phyloP scores from a whole-genome alignment of 2,797 vertebrate genomes.

The Myotis pilosus region DNA sequence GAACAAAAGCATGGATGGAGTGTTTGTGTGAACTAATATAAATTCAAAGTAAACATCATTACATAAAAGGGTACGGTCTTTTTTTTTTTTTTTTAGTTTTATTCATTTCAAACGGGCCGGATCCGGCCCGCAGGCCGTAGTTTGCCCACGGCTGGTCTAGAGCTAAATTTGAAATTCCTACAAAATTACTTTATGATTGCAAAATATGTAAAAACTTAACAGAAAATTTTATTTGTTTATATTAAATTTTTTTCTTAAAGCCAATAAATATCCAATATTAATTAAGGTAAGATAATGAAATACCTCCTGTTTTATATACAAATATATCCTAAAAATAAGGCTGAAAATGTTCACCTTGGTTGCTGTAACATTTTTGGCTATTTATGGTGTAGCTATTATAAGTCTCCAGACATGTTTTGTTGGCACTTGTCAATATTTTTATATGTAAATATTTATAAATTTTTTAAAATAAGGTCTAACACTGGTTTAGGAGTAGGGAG shows the following conservation, averaged over 20 bases:
- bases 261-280: background rate
- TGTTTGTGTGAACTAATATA: too few species aligned
- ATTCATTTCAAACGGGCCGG: too few species aligned
- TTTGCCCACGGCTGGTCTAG: too few species aligned
- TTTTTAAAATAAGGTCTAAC: background rate
- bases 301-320: background rate
- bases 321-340: background rate
- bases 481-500: background rate
- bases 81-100: too few species aligned
- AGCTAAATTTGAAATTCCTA: slow-evolving; percentile 28
- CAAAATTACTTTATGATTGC: slow-evolving; percentile 9
- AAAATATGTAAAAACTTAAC: slow-evolving; percentile 19
- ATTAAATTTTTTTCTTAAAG: background rate
- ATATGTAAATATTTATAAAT: background rate
- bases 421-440: background rate
- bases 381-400: background rate
- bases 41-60: too few species aligned
- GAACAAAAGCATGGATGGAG: too few species aligned
- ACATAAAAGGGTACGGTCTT: too few species aligned
- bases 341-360: background rate
- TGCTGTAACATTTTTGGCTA: background rate
- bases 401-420: background rate
- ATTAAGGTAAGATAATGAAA: background rate
- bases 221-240: slow-evolving; percentile 40
- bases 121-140: too few species aligned